Base-by-base conservation (phyloP, 2,797 vertebrate species). In the Crossoptilon crossoptilon region DNA sequence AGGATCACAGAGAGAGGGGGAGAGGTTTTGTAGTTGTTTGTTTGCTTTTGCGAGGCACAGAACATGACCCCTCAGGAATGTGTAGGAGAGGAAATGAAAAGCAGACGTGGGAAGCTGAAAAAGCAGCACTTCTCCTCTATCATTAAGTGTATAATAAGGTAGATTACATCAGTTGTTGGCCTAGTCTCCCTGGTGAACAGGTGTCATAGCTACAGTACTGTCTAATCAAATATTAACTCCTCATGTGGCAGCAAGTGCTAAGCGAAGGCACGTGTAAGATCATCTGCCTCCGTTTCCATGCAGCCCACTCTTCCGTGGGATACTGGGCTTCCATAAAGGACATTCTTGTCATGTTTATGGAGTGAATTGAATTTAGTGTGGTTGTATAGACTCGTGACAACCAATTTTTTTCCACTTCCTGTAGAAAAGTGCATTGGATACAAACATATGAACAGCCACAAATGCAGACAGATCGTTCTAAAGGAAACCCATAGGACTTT, bases 61-160 rank as follows among this genome's bases (percentile, higher is more conserved):
- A 94, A 91, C 83, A 88, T 95, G 95, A 95, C 96, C 96, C 84
- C 94, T 93, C 77, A 88, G 92, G 95, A 97, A 96, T 92, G 94
- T 95, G 96, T 94, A 94, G 94, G 94, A 97, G 94, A 97, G 94
- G 93, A 95, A 96, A 97, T 95, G 96, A 96, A 95, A 96, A 95
- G 94, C 94, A 96, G 89, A 95, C 86, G 87, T 96, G 91, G 94
- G 95, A 96, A 96, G 94, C 87, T 96, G 95, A 91, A 94, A 96
- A 95, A 87, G 90, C 91, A 92, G 87, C 23, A 49, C 91, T 94
- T 94, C 93, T 94, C 91, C 94, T 90, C 95, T 95, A 82, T 96
- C 96, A 95, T 96, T 96, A 96, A 95, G 93, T 87, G 63, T 93
- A 92, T 94, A 96, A 96, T 95, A 92, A 92, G 93, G 93, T 88